phyloP scores from a whole-genome alignment of 2,113 vertebrate species.

The Probosciger aterrimus region DNA sequence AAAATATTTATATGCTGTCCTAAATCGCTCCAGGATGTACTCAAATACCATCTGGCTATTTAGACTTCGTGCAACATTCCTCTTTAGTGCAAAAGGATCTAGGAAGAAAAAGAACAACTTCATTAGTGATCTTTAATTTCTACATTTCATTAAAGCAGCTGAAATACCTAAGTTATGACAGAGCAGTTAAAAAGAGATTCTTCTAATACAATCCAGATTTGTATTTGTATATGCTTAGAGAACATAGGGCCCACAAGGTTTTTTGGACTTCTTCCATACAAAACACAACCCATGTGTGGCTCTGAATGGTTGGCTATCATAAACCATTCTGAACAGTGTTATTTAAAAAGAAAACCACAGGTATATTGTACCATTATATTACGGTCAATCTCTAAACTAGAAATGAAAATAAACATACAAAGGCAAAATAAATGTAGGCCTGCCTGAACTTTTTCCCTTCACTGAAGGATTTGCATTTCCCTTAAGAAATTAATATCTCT shows the following conservation, averaged over 20 bases:
- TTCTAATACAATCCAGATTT: not conserved
- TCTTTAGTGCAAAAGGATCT: conserved; percentile 98
- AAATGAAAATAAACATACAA: not conserved
- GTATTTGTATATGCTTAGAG: not conserved
- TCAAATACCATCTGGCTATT: conserved; percentile 99
- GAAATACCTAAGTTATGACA: not conserved
- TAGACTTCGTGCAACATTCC: conserved; percentile 95
- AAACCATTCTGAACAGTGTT: not conserved
- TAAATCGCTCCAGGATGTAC: conserved; percentile 96
- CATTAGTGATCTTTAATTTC: not conserved
- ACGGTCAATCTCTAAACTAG: not conserved
- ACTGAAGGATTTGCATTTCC: not conserved
- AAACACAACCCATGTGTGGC: not conserved
- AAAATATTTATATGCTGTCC: conserved; percentile 94
- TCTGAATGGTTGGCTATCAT: not conserved
- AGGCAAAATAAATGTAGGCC: not conserved
- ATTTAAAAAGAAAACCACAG: not conserved
- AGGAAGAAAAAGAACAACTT: conserved; percentile 48
- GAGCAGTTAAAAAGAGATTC: not conserved
- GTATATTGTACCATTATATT: not conserved
- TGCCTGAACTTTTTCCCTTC: not conserved
- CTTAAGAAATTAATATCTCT: not conserved
- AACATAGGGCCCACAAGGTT: not conserved
- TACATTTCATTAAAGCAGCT: conserved; percentile 6
- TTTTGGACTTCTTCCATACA: not conserved